Evolutionary conservation across 2,888 invertebrate species (phyloP), one percentile per base, ranked within the genome.

Genomic region (Molorchus minor): DNA sequence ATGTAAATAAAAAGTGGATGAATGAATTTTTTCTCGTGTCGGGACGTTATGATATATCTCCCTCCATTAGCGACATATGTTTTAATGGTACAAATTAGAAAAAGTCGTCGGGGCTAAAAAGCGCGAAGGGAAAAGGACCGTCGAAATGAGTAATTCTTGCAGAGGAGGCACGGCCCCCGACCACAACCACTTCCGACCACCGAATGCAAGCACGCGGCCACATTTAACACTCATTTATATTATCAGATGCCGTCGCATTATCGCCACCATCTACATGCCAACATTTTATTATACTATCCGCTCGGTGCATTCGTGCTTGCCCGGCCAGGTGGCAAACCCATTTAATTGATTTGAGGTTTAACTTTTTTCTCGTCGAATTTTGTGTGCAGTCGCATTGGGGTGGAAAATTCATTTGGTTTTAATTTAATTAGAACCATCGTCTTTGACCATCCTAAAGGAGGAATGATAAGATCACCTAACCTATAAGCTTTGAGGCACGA

Each of bases 141-240:
- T 33, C 33, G 12, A 45, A 59, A 49, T 35, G 20, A 43, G 43
- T 51, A 51, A 55, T 47, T 19, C 15, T 7, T 7, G 17, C n/a
- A 49, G 45, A 16, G 25, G 25, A 15, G 29, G 49, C 38, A 10
- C n/a, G 38, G 30, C 19, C 41, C 35, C 47, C 47, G 36, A 21
- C 35, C 54, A 55, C 58, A 49, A 58, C 56, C 56, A 58, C 58
- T 64, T 65, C 63, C 63, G 67, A 63, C 52, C 45, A 49, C 57
- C 52, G 44, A 51, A 65, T 54, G 65, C 61, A 61, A 64, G 67
- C 73, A 72, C 73, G 73, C 70, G 72, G 71, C 71, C 69, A 66
- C 73, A 70, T 72, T 73, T 71, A 73, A 73, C 73, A 72, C 73
- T 71, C 71, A 70, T 73, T 72, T 71, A 72, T 69, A 71, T 72